Conservation (phyloP, 2,113 vertebrate species). For the Ophiodon elongatus region DNA sequence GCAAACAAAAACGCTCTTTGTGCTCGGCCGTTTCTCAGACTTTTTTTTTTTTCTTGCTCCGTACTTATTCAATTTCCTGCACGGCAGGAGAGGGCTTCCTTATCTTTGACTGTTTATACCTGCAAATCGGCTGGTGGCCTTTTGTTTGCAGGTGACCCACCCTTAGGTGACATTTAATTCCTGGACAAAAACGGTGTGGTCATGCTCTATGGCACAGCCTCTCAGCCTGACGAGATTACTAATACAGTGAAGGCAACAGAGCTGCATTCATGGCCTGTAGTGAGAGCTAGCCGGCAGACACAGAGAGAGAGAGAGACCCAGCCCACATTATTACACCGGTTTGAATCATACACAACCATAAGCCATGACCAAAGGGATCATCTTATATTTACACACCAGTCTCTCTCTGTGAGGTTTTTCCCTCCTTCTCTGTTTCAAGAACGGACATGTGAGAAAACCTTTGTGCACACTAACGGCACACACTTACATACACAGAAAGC, state of each 20-base stretch:
- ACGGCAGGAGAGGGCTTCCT: constrained; percentile 75
- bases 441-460: constrained; percentile 6
- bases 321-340: constrained; percentile 51
- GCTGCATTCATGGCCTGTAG: constrained; percentile 65
- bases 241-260: constrained; percentile 73
- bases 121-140: constrained; percentile 80
- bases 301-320: constrained; percentile 34
- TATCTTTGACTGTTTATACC: constrained; percentile 84
- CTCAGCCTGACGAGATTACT: constrained; percentile 78
- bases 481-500: constrained; percentile 4
- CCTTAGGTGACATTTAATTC: constrained; percentile 84
- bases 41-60: constrained; percentile 53
- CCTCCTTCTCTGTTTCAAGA: not conserved
- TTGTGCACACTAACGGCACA: constrained; percentile 11
- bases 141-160: constrained; percentile 84
- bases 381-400: constrained; percentile 60
- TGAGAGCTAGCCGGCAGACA: constrained; percentile 39
- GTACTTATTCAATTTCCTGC: constrained; percentile 83
- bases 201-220: constrained; percentile 74
- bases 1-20: constrained; percentile 84
- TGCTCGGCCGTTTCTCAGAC: constrained; percentile 63
- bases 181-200: constrained; percentile 72
- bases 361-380: constrained; percentile 27
- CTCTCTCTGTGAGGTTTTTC: not conserved
- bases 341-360: constrained; percentile 47